phyloP scores from a whole-genome alignment of 2,888 invertebrate species.

The Icerya purchasi region DNA sequence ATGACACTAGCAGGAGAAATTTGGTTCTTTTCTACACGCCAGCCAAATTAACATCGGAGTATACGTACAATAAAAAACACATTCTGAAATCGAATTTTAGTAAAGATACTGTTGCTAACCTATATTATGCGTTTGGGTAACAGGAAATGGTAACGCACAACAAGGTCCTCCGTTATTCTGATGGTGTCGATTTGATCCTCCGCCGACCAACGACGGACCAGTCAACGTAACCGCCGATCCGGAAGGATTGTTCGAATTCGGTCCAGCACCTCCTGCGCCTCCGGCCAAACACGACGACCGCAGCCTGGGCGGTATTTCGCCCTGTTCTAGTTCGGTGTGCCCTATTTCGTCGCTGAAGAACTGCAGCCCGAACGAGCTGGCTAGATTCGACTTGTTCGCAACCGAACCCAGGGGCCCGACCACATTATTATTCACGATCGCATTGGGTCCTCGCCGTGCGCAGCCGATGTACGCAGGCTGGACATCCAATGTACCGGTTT shows the following conservation, averaged over 20 bases:
- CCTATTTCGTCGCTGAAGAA: constrained; percentile 28
- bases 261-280: constrained; percentile 17
- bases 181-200: background rate
- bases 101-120: constrained; percentile 22
- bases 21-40: no score
- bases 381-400: constrained; percentile 16
- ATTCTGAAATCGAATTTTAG: no score
- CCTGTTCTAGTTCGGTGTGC: constrained; percentile 25
- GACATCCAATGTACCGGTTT: constrained; percentile 10
- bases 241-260: constrained; percentile 1
- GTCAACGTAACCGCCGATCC: background rate
- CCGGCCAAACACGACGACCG: constrained; percentile 16
- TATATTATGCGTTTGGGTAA: constrained; percentile 31
- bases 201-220: constrained; percentile 2
- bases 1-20: no score
- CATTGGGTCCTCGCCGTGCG: constrained; percentile 7
- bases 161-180: constrained; percentile 24
- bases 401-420: constrained; percentile 23
- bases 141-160: constrained; percentile 27
- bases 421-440: background rate
- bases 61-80: no score
- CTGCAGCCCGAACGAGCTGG: constrained; percentile 39
- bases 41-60: no score
- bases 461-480: constrained; percentile 19
- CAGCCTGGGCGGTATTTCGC: constrained; percentile 12